Percentiles rank a stretch among this genome's conserved stretches.
phyloP scores from a whole-genome alignment of 1,140 invertebrate genomes.

The Holotrichia oblita region DNA sequence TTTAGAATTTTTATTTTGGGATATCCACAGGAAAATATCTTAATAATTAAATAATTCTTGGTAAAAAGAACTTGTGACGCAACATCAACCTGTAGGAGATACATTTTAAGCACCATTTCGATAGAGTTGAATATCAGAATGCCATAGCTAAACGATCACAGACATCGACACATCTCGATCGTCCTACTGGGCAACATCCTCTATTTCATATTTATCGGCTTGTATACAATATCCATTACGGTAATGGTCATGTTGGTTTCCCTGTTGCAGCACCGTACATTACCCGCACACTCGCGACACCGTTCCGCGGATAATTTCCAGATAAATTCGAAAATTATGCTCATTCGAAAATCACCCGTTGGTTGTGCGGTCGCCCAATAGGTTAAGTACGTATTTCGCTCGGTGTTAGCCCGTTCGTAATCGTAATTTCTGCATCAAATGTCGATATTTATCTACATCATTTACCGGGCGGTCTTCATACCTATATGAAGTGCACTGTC shows the following conservation, averaged over 20 bases:
- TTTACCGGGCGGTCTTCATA: not conserved
- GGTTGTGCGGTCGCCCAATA: not conserved
- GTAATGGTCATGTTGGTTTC: slow-evolving; percentile 35
- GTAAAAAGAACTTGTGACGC: too few relatives aligned
- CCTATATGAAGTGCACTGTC: not conserved
- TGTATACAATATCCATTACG: slow-evolving; percentile 35
- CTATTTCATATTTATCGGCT: slow-evolving; percentile 28
- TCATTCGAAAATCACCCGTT: slow-evolving; percentile 22
- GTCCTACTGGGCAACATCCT: not conserved
- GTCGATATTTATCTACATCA: slow-evolving; percentile 18
- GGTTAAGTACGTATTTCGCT: not conserved
- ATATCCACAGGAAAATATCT: too few relatives aligned
- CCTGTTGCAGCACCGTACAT: slow-evolving; percentile 24
- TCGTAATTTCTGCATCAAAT: slow-evolving; percentile 14
- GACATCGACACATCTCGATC: slow-evolving; percentile 15
- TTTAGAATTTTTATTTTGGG: too few relatives aligned
- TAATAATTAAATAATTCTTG: too few relatives aligned
- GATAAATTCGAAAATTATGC: slow-evolving; percentile 41
- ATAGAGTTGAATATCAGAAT: not conserved
- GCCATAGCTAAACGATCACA: not conserved
- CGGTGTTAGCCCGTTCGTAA: not conserved
- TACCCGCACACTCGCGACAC: slow-evolving; percentile 8
- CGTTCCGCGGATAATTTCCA: slow-evolving; percentile 33
- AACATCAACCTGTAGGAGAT: not conserved
- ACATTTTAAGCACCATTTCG: not conserved